Evolutionary conservation across 2,888 invertebrate species (phyloP).

Genomic region (Epinotia bilunana): DNA sequence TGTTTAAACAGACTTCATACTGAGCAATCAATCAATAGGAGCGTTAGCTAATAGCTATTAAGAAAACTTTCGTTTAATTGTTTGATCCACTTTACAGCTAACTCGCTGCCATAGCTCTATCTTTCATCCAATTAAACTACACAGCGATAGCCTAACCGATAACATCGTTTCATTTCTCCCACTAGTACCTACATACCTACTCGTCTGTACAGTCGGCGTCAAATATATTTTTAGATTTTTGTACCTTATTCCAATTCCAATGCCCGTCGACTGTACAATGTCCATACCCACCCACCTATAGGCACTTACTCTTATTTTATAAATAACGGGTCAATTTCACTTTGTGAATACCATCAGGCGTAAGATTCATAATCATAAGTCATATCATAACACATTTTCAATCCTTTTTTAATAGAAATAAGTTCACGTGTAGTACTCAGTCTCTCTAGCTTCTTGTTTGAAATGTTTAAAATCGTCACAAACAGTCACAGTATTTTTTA

Average conservation of each 20-base stretch:
- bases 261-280: no score
- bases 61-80: conserved; percentile 32
- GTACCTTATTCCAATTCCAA: no score
- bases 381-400: not conserved
- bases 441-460: not conserved
- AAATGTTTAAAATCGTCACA: no score
- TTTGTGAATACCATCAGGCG: not conserved
- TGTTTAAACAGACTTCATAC: not conserved
- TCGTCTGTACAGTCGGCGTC: no score
- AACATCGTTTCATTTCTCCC: conserved; percentile 23
- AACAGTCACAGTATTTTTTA: no score
- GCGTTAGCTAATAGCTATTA: not conserved
- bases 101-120: conserved; percentile 29
- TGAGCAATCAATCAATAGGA: conserved; percentile 17
- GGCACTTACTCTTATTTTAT: conserved; percentile 9
- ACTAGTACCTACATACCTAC: not conserved
- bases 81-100: conserved; percentile 35
- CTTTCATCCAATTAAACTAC: conserved; percentile 36
- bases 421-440: not conserved
- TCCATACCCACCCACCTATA: no score
- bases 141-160: conserved; percentile 31
- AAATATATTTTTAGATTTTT: no score
- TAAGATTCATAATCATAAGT: not conserved
- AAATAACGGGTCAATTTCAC: conserved; percentile 23
- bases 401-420: not conserved